phyloP scores from a whole-genome alignment of 2,797 vertebrate genomes.

The Rhinella marina region DNA sequence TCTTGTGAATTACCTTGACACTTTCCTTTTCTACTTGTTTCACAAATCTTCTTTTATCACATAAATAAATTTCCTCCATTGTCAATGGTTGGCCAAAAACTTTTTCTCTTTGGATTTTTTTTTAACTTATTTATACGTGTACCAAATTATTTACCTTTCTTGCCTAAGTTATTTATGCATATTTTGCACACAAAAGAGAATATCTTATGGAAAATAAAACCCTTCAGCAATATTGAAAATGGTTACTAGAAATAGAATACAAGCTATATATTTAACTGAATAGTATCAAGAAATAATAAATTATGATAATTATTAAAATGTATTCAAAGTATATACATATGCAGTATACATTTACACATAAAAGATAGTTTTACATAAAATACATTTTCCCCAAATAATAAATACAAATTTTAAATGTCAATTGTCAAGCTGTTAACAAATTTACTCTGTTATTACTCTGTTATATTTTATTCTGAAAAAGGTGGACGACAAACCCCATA shows the following conservation, averaged over 20 bases:
- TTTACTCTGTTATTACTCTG: too few relatives aligned
- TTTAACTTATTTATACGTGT: constrained; percentile 19
- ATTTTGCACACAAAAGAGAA: constrained; percentile 25
- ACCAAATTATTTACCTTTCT: constrained; percentile 35
- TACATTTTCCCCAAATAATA: too few relatives aligned
- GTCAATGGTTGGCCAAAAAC: constrained; percentile 39
- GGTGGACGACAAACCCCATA: too few relatives aligned
- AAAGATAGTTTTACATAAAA: not conserved
- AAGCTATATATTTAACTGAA: not conserved
- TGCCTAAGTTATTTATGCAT: constrained; percentile 25
- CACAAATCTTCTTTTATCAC: constrained; percentile 55
- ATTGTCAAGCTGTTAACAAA: too few relatives aligned
- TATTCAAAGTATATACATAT: not conserved
- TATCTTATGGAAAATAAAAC: not conserved
- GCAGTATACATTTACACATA: not conserved
- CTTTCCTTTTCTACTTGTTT: constrained; percentile 48
- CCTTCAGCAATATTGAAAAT: not conserved
- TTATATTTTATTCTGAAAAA: too few relatives aligned
- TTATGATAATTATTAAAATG: not conserved
- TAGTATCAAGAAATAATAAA: not conserved
- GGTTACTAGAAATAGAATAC: constrained; percentile 64
- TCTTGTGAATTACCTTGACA: constrained; percentile 54
- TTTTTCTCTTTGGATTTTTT: constrained; percentile 45
- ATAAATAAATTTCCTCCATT: constrained; percentile 47
- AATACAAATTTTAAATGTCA: too few relatives aligned